A percentile compares a stretch with the other conserved stretches of the same genome.
Evolutionary conservation across 2,888 invertebrate genomes (phyloP).

Genomic region (Tubulanus polymorphus): DNA sequence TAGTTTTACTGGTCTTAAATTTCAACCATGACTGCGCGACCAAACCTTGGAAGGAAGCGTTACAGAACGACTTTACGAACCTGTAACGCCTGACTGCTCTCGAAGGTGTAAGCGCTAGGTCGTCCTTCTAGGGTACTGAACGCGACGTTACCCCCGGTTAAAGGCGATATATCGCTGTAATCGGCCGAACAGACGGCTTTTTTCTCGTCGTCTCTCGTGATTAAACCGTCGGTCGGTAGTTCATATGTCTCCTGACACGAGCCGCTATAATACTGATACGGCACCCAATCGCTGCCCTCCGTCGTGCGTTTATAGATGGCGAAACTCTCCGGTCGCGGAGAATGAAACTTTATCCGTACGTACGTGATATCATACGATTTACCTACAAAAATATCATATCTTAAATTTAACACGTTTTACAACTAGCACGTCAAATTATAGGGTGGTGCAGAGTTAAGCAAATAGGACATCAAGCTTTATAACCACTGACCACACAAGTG

Average conservation of each 20-base stretch:
- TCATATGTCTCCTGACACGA: slow-evolving; percentile 89
- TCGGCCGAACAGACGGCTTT: slow-evolving; percentile 96
- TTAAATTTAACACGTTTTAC: not conserved
- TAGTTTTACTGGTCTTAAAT: too few relatives aligned
- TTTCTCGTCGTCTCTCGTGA: slow-evolving; percentile 77
- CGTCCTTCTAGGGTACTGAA: slow-evolving; percentile 93
- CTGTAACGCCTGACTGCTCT: slow-evolving; percentile 83
- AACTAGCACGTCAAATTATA: not conserved
- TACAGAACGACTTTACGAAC: too few relatives aligned
- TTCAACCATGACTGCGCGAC: too few relatives aligned
- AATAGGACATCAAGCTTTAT: too few relatives aligned
- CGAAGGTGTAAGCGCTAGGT: slow-evolving; percentile 88
- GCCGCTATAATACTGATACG: slow-evolving; percentile 66
- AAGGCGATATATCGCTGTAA: slow-evolving; percentile 94
- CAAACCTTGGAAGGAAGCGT: too few relatives aligned
- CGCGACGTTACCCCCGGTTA: slow-evolving; percentile 89
- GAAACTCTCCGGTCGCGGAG: slow-evolving; percentile 95
- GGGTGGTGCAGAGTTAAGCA: not conserved
- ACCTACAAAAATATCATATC: slow-evolving; percentile 63
- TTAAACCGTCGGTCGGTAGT: slow-evolving; percentile 60
- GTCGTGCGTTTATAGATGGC: slow-evolving; percentile 80
- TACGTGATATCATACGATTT: slow-evolving; percentile 98
- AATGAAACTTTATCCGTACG: slow-evolving; percentile 87
- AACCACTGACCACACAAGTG: too few relatives aligned
- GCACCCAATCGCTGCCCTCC: slow-evolving; percentile 65